Conservation (phyloP, 2,797 vertebrate genomes). For the Benthosema pterotum region DNA sequence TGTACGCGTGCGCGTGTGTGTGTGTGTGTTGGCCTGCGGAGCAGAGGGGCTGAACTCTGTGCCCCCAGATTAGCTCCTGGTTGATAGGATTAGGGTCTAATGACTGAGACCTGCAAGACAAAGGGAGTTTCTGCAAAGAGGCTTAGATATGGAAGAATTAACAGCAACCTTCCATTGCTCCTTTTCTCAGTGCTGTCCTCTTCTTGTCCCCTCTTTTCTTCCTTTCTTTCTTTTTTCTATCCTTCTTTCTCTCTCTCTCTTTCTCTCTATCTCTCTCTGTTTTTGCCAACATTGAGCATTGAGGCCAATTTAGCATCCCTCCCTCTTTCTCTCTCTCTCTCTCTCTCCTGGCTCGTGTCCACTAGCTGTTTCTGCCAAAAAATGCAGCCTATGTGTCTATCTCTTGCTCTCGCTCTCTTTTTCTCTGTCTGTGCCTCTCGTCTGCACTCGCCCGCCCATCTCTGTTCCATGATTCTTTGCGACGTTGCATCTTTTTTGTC, state of each 20-base stretch:
- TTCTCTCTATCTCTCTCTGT: constrained; percentile 13
- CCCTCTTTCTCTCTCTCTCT: constrained; percentile 51
- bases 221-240: constrained; percentile 50
- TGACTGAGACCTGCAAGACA: constrained; percentile 99
- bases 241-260: constrained; percentile 31
- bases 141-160: constrained; percentile 99
- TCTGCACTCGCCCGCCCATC: too few species aligned
- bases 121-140: constrained; percentile 99
- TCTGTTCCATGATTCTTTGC: constrained; percentile 35
- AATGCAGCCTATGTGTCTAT: constrained; percentile 3
- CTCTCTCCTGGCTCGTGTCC: constrained; percentile 30
- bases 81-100: constrained; percentile 99
- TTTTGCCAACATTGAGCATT: background rate
- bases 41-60: constrained; percentile 85
- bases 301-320: constrained; percentile 17
- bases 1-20: constrained; percentile 20
- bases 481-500: constrained; percentile 66
- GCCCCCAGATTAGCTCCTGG: constrained; percentile 95
- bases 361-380: constrained; percentile 20
- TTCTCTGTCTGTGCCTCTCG: too few species aligned
- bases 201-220: constrained; percentile 12
- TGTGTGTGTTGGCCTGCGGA: constrained; percentile 65
- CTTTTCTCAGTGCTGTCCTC: background rate
- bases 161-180: constrained; percentile 90
- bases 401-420: too few species aligned